A percentile compares a stretch with the other conserved stretches of the same genome.
Conservation (phyloP, 2,113 vertebrate genomes). For the Sinocyclocheilus anophthalmus region DNA sequence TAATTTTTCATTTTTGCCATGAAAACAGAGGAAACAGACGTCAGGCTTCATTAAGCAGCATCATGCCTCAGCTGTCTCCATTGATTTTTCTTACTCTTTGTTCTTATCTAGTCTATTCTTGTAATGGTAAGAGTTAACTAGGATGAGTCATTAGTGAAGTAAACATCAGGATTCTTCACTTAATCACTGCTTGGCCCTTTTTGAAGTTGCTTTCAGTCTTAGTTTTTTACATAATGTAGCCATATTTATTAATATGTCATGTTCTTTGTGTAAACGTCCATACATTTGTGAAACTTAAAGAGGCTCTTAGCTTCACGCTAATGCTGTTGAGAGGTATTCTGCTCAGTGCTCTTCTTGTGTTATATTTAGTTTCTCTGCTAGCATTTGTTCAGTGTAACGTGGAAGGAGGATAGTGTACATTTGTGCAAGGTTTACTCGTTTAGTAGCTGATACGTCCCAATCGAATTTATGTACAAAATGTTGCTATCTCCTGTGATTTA, state of each 20-base stretch:
- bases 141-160: conserved; percentile 12
- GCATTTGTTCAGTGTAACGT: neutral
- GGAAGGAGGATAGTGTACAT: neutral
- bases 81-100: conserved; percentile 41
- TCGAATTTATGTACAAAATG: conserved; percentile 1
- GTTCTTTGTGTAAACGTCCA: neutral
- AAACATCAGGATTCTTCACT: conserved; percentile 1
- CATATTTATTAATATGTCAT: neutral
- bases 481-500: conserved; percentile 20
- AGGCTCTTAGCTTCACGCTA: neutral
- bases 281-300: neutral
- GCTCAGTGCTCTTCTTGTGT: neutral
- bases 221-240: conserved; percentile 17
- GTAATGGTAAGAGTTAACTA: conserved; percentile 10
- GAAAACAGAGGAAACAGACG: conserved; percentile 21
- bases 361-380: conserved; percentile 2
- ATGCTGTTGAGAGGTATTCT: neutral
- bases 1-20: conserved; percentile 13
- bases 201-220: neutral
- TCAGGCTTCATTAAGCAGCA: neutral
- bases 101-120: conserved; percentile 13
- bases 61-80: conserved; percentile 22
- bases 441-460: neutral
- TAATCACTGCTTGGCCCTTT: conserved; percentile 1
- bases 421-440: neutral